A percentile compares a stretch with the other conserved stretches of the same genome.
Conservation (phyloP, 2,888 invertebrate genomes). For the Bursaphelenchus okinawaensis region DNA sequence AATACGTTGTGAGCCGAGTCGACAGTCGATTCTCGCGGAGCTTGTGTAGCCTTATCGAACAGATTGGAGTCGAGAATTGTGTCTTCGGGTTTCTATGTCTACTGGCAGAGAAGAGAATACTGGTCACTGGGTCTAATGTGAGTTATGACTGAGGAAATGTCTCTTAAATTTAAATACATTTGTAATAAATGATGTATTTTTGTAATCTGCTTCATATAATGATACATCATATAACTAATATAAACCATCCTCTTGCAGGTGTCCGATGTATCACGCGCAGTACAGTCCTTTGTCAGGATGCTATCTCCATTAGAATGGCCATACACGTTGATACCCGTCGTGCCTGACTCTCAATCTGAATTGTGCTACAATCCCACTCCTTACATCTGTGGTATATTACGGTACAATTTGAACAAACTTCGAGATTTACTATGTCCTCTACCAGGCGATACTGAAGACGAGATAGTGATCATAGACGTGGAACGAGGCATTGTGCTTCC, state of each 20-base stretch:
- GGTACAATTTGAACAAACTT: conserved; percentile 29
- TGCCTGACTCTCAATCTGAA: conserved; percentile 42
- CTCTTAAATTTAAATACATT: neutral
- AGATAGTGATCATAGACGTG: conserved; percentile 32
- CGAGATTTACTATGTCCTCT: conserved; percentile 28
- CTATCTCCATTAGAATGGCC: conserved; percentile 44
- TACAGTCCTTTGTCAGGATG: conserved; percentile 38
- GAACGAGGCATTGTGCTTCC: conserved; percentile 33
- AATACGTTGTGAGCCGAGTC: neutral
- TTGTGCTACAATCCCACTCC: conserved; percentile 41
- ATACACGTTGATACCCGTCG: conserved; percentile 40
- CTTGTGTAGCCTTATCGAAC: conserved; percentile 17
- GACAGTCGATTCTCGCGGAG: conserved; percentile 8
- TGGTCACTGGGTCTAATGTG: conserved; percentile 35
- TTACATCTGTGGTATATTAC: conserved; percentile 34
- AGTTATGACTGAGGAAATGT: neutral
- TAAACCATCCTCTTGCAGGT: conserved; percentile 26
- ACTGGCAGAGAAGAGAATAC: conserved; percentile 32
- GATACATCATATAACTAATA: no score
- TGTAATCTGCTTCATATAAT: no score
- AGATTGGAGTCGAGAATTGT: conserved; percentile 28
- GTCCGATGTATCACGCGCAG: conserved; percentile 34
- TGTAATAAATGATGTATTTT: no score
- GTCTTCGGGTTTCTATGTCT: conserved; percentile 31
- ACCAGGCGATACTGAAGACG: conserved; percentile 17